Conservation (phyloP, 2,888 invertebrate species). For the Apoda limacodes region DNA sequence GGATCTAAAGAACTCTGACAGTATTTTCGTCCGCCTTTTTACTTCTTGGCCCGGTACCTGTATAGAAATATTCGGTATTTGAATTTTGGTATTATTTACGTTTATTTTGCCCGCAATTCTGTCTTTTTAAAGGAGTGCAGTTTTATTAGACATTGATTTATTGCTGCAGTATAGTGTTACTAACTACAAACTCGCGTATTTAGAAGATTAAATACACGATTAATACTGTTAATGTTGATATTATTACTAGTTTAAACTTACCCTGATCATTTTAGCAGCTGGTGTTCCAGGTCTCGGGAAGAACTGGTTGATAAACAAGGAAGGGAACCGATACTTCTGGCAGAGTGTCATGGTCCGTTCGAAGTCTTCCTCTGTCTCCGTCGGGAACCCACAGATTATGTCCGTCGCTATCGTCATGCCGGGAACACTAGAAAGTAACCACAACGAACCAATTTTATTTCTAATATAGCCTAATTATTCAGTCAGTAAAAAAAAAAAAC, state of each 20-base stretch:
- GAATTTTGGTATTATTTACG: no score
- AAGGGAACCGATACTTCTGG: conserved; percentile 87
- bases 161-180: no score
- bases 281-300: conserved; percentile 97
- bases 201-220: no score
- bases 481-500: no score
- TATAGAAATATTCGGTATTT: no score
- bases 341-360: conserved; percentile 88
- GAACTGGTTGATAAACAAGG: conserved; percentile 98
- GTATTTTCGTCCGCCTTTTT: conserved; percentile 86
- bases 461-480: no score
- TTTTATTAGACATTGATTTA: no score
- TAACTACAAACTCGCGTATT: no score
- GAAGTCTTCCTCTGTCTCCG: conserved; percentile 92
- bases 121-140: no score
- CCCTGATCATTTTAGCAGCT: conserved; percentile 87
- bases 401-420: conserved; percentile 97
- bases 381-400: conserved; percentile 98
- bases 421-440: conserved; percentile 88
- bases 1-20: conserved; percentile 90
- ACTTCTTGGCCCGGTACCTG: conserved; percentile 87
- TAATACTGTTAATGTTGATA: no score
- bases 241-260: conserved; percentile 18
- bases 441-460: no score
- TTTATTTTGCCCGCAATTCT: no score